Evolutionary conservation across 2,797 vertebrate species (phyloP).

Genomic region (Premnoplex brunnescens): DNA sequence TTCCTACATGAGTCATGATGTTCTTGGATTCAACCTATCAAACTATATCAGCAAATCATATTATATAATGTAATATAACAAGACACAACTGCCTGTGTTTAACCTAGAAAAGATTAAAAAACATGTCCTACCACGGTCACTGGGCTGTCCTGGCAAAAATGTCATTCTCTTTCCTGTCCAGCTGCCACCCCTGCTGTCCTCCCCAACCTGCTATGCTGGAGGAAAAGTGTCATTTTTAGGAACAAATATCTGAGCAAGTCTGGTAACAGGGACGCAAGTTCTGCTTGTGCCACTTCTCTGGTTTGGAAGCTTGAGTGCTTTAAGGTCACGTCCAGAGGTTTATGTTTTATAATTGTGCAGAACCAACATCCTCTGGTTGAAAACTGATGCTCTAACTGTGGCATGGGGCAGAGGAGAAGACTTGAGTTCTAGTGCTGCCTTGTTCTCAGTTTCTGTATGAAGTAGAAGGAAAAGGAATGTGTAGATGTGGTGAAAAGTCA

Average conservation of each 20-base stretch:
- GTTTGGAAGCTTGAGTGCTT: background rate
- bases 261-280: background rate
- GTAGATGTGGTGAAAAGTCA: background rate
- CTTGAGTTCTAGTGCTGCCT: background rate
- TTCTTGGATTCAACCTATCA: slow-evolving; percentile 64
- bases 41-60: slow-evolving; percentile 54
- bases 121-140: background rate
- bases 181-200: background rate
- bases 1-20: slow-evolving; percentile 64
- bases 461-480: background rate
- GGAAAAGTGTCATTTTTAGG: background rate
- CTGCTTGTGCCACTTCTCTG: background rate
- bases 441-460: background rate
- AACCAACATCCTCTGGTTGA: background rate
- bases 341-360: background rate
- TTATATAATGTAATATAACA: slow-evolving; percentile 61
- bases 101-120: slow-evolving; percentile 63
- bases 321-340: background rate
- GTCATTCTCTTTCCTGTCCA: background rate
- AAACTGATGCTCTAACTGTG: background rate
- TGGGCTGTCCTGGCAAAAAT: slow-evolving; percentile 35
- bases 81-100: slow-evolving; percentile 59
- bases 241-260: background rate
- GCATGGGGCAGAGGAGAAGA: background rate
- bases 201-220: background rate